phyloP scores from a whole-genome alignment of 1,140 invertebrate species.

The Harpegnathos saltator region DNA sequence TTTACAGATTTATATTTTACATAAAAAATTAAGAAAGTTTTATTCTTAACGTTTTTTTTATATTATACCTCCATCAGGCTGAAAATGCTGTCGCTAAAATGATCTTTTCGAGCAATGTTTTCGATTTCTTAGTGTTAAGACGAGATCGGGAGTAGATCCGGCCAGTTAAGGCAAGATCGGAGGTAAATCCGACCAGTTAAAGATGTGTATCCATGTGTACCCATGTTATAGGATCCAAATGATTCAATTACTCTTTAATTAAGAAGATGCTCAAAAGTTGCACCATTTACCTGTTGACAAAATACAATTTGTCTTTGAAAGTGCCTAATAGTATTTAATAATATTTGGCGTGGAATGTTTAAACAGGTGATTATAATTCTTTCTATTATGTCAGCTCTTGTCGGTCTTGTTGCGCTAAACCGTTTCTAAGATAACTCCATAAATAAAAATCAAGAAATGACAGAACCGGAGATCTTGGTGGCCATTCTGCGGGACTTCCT shows the following conservation, averaged over 20 bases:
- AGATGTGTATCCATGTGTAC: neutral
- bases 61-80: no score
- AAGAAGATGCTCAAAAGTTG: neutral
- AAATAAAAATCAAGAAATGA: conserved; percentile 12
- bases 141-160: no score
- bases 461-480: no score
- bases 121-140: no score
- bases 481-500: neutral
- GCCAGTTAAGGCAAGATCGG: no score
- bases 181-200: no score
- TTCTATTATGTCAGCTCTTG: neutral
- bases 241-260: neutral
- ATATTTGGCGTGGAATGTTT: neutral
- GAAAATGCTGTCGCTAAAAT: no score
- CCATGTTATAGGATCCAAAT: neutral
- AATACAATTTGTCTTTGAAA: neutral
- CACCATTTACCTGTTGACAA: no score
- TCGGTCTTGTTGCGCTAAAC: neutral
- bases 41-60: no score
- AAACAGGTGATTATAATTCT: neutral
- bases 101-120: no score
- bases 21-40: no score
- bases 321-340: conserved; percentile 17
- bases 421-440: conserved; percentile 6
- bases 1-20: no score